Evolutionary conservation across 1,140 invertebrate species (phyloP).

Genomic region (Caenorhabditis latens): DNA sequence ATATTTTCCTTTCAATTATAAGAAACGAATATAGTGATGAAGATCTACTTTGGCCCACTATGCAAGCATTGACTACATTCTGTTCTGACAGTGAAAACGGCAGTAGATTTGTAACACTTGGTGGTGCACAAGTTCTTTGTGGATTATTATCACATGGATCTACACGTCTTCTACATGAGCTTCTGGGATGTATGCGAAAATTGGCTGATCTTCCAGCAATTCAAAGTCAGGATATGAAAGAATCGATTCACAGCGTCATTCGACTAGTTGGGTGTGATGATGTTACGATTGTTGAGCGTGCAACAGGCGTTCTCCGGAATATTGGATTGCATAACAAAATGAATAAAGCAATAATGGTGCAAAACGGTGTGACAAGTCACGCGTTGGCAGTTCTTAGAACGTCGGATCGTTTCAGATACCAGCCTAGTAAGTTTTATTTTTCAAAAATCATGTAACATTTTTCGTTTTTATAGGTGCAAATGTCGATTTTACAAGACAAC

Average conservation of each 20-base stretch:
- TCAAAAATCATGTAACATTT: neutral
- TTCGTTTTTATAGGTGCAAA: neutral
- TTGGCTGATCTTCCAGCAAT: neutral
- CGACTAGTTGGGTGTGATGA: neutral
- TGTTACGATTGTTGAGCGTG: neutral
- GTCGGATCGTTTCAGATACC: neutral
- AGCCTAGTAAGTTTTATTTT: neutral
- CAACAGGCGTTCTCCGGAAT: neutral
- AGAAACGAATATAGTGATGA: constrained; percentile 1
- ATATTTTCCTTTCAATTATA: neutral
- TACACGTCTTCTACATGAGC: constrained; percentile 8
- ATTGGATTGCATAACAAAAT: constrained; percentile 28
- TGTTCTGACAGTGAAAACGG: neutral
- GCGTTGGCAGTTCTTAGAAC: neutral
- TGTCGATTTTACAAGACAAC: neutral
- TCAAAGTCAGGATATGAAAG: neutral
- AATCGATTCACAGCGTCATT: constrained; percentile 5
- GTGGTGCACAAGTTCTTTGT: constrained; percentile 11
- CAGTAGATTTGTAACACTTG: neutral
- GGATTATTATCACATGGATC: constrained; percentile 16
- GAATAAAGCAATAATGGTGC: constrained; percentile 15
- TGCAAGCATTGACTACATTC: constrained; percentile 30
- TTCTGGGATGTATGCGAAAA: neutral
- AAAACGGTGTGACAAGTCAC: constrained; percentile 7
- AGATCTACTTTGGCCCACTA: constrained; percentile 23